Evolutionary conservation across 1,140 invertebrate genomes (phyloP).

Genomic region (Rhyzopertha dominica): DNA sequence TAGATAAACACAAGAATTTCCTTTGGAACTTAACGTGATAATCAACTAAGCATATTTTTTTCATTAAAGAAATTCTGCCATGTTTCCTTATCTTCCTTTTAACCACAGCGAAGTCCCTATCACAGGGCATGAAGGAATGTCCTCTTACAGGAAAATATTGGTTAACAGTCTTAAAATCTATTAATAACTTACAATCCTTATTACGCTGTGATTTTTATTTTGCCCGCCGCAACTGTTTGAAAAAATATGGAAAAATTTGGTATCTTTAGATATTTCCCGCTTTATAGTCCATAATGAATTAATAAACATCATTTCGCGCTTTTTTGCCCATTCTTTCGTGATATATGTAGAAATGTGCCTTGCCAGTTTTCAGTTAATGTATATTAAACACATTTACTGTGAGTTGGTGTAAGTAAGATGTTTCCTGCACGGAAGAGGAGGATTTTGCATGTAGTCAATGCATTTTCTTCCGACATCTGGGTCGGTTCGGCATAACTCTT

Average conservation of each 20-base stretch:
- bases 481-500: too few relatives aligned
- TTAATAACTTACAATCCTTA: conserved; percentile 10
- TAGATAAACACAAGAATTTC: too few relatives aligned
- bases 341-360: conserved; percentile 4
- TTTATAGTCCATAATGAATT: conserved; percentile 13
- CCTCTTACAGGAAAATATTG: conserved; percentile 17
- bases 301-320: conserved; percentile 16
- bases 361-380: not conserved
- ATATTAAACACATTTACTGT: too few relatives aligned
- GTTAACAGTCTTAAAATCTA: conserved; percentile 12
- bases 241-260: conserved; percentile 1
- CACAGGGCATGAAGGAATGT: conserved; percentile 18
- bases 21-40: too few relatives aligned
- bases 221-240: conserved; percentile 5
- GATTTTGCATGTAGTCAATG: too few relatives aligned
- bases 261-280: not conserved
- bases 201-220: conserved; percentile 1
- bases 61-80: too few relatives aligned
- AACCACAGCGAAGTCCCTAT: conserved; percentile 11
- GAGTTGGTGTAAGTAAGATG: conserved; percentile 1
- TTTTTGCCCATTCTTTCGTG: conserved; percentile 11
- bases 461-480: too few relatives aligned
- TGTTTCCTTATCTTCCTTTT: conserved; percentile 11
- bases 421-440: conserved; percentile 4
- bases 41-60: too few relatives aligned